A percentile compares a stretch with the other conserved stretches of the same genome.
phyloP scores from a whole-genome alignment of 2,888 invertebrate genomes.

The Stratiomys singularior region DNA sequence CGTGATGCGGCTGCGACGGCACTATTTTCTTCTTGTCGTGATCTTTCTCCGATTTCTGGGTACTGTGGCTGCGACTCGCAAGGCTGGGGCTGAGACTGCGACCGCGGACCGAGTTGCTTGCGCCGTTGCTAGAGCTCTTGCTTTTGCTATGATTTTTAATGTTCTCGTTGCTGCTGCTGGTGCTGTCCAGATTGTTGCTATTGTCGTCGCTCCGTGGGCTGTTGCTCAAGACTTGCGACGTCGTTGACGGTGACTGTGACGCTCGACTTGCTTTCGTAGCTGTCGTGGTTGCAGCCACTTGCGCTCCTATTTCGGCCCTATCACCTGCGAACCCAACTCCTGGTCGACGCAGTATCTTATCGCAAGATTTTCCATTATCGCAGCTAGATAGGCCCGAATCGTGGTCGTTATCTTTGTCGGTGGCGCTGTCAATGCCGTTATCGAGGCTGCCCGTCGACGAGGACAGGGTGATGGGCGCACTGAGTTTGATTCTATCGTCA shows the following conservation, averaged over 20 bases:
- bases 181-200: constrained; percentile 41
- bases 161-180: constrained; percentile 52
- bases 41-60: constrained; percentile 26
- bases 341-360: constrained; percentile 16
- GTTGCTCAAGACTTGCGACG: background rate
- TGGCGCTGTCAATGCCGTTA: constrained; percentile 23
- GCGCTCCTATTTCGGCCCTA: background rate
- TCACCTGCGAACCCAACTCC: constrained; percentile 5
- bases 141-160: constrained; percentile 49
- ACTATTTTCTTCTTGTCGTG: constrained; percentile 40
- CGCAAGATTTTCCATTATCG: constrained; percentile 32
- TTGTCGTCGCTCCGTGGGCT: constrained; percentile 28
- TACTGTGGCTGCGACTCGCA: constrained; percentile 31
- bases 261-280: constrained; percentile 14
- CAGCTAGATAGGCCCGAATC: constrained; percentile 40
- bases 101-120: constrained; percentile 4
- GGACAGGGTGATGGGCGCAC: constrained; percentile 3
- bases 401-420: constrained; percentile 42
- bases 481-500: constrained; percentile 3
- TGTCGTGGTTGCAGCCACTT: constrained; percentile 12
- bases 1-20: constrained; percentile 12
- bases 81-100: constrained; percentile 36
- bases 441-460: constrained; percentile 9
- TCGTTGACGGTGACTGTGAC: background rate
- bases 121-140: constrained; percentile 40